Base-by-base conservation (phyloP, 2,113 vertebrate genomes). In the Puntigrus tetrazona region DNA sequence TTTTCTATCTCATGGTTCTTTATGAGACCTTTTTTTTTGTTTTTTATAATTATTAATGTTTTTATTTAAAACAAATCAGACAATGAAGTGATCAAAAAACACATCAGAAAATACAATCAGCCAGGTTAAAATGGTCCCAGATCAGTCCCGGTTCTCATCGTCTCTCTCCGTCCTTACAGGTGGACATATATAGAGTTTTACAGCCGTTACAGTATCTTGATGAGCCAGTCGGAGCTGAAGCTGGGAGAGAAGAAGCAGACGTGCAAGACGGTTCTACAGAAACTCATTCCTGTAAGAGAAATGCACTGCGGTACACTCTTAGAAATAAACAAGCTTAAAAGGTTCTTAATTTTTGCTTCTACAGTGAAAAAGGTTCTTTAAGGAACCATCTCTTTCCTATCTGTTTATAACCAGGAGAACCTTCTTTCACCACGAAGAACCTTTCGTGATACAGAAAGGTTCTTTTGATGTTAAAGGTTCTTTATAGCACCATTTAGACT, bases 131-230 rank as follows among this genome's bases (percentile, higher is more conserved):
- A 65, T 31, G 27, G 45, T 5, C 61, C 7, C 14, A 31, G 14
- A 65, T 14, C n/a, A n/a, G n/a, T n/a, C n/a, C n/a, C 36, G 16
- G 7, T 5, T 43, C 22, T 22, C 9, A 38, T 36, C 5, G 2
- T 7, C 80, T 9, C 0, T 52, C 89, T 88, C 86, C 89, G 0
- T 89, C 45, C 88, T 92, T 88, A 2, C 90, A 99, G 98, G 84
- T 99, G 98, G 98, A 99, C 96, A 0, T 99, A 99, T 81, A 94
- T 96, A 7, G 98, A 99, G 93, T 99, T 99, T 92, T 99, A 96
- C 91, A 96, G 97, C 81, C 96, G 98, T 43, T 99, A 98, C 72
- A 95, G 97, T 86, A 93, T 99, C 85, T 95, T 99, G n/a, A 98
- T 98, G 97, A 95, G 92, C 9, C 95, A 96, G 69, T 91, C 93